Percentiles rank a stretch among this genome's conserved stretches.
Evolutionary conservation across 2,888 invertebrate genomes (phyloP).

Genomic region (Horisme vitalbata): DNA sequence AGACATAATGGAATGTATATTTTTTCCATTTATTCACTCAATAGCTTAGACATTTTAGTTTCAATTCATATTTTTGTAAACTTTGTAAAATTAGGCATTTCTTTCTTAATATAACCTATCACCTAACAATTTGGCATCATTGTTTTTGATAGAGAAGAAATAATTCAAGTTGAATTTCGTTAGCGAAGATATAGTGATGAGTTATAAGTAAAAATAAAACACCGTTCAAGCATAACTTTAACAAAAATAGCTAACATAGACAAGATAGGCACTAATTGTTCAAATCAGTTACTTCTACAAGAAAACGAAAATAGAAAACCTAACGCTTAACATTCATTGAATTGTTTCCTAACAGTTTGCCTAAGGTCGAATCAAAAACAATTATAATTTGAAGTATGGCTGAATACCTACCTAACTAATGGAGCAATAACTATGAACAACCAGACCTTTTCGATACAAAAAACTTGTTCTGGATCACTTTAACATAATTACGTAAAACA

Average conservation of each 20-base stretch:
- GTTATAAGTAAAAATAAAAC: neutral
- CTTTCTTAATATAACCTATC: conserved; percentile 3
- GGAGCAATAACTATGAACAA: conserved; percentile 73
- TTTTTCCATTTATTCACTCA: conserved; percentile 7
- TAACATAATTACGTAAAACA: conserved; percentile 37
- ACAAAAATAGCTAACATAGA: neutral
- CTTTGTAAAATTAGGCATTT: conserved; percentile 3
- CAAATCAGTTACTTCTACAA: conserved; percentile 5
- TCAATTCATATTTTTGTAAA: neutral
- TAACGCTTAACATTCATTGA: conserved; percentile 50
- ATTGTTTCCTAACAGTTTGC: conserved; percentile 46
- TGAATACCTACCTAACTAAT: conserved; percentile 80
- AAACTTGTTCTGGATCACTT: conserved; percentile 42
- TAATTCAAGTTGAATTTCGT: neutral
- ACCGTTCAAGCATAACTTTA: no score
- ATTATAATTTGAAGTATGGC: conserved; percentile 74
- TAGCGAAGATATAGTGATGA: neutral
- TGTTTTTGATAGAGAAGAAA: conserved; percentile 7
- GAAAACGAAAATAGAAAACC: conserved; percentile 44
- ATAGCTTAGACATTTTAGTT: neutral
- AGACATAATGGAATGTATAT: conserved; percentile 33
- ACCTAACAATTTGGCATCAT: conserved; percentile 23
- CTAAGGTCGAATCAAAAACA: conserved; percentile 72
- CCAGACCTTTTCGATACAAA: conserved; percentile 66
- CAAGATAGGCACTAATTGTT: conserved; percentile 9